These are phyloP conservation scores for Apomyelois bistriatella DNA, from an alignment of 2,888 invertebrate species.

Conservation along the genomic window DNA sequence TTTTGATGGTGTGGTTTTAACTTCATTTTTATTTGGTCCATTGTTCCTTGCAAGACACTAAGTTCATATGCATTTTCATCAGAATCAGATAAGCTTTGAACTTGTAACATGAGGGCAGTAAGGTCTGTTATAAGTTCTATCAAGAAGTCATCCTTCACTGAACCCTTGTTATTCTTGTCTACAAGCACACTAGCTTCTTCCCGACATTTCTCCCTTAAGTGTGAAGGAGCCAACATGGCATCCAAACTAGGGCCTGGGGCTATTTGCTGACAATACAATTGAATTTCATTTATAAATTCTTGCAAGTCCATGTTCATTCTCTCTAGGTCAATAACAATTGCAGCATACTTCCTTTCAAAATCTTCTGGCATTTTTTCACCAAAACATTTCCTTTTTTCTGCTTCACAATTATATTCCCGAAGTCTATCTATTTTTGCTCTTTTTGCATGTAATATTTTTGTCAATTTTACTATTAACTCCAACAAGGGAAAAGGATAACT, in stretches of 20 bases:
- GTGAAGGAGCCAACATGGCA: constrained; percentile 93
- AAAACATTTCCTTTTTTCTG: constrained; percentile 91
- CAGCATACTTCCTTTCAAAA: constrained; percentile 95
- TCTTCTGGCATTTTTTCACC: constrained; percentile 89
- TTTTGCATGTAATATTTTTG: constrained; percentile 91
- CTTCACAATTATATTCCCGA: constrained; percentile 93
- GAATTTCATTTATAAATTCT: constrained; percentile 91
- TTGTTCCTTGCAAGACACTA: constrained; percentile 93
- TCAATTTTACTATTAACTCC: constrained; percentile 91
- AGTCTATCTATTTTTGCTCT: constrained; percentile 88
- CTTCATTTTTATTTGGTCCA: constrained; percentile 92
- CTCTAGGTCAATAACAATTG: constrained; percentile 92
- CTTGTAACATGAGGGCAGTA: constrained; percentile 93
- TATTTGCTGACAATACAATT: constrained; percentile 90
- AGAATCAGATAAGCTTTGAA: constrained; percentile 87
- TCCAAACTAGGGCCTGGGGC: constrained; percentile 92
- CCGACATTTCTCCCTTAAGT: constrained; percentile 91
- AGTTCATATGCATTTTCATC: constrained; percentile 95
- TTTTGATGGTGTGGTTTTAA: constrained; percentile 87
- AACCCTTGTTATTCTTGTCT: constrained; percentile 83
- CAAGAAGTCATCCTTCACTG: constrained; percentile 82
- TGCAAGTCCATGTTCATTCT: constrained; percentile 94
- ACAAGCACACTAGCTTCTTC: constrained; percentile 92
- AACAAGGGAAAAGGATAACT: constrained; percentile 92
- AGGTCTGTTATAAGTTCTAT: constrained; percentile 91